These are phyloP conservation scores for Lycocerus yunnanus DNA, from an alignment of 2,888 invertebrate species.

Conservation along the genomic window DNA sequence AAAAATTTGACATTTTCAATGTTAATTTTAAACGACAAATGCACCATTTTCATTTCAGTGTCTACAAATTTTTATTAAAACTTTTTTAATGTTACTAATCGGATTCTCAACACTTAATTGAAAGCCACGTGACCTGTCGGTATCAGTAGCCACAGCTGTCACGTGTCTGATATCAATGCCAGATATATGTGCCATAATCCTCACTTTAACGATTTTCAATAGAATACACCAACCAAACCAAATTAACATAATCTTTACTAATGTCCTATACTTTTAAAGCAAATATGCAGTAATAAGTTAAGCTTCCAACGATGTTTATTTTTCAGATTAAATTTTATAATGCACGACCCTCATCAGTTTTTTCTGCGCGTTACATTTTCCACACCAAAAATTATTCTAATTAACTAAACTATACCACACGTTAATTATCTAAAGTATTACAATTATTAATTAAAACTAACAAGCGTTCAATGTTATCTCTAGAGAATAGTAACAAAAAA, in stretches of 20 bases:
- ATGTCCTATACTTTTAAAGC: conserved; percentile 12
- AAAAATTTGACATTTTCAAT: not conserved
- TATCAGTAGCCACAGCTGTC: conserved; percentile 54
- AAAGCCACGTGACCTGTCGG: conserved; percentile 53
- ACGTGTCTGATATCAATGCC: conserved; percentile 51
- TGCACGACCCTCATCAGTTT: not conserved
- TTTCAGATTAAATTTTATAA: not conserved
- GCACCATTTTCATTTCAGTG: not conserved
- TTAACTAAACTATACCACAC: not conserved
- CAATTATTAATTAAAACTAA: not conserved
- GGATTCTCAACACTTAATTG: conserved; percentile 38
- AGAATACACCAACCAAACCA: conserved; percentile 26
- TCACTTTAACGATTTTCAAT: conserved; percentile 33
- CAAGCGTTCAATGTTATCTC: not conserved
- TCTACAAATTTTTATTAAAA: not conserved
- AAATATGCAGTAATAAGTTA: conserved; percentile 1
- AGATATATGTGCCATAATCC: conserved; percentile 48
- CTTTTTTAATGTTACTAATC: conserved; percentile 32
- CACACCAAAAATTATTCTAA: not conserved
- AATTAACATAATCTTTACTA: conserved; percentile 33
- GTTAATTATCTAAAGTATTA: not conserved
- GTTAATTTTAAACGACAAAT: not conserved
- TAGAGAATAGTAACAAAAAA: not conserved
- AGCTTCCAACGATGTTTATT: not conserved
- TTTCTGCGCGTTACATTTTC: not conserved